These are phyloP conservation scores for Clytia hemisphaerica DNA, from an alignment of 30 jellyfish, hydroid and myxozoan genomes.

Conservation along the genomic window DNA sequence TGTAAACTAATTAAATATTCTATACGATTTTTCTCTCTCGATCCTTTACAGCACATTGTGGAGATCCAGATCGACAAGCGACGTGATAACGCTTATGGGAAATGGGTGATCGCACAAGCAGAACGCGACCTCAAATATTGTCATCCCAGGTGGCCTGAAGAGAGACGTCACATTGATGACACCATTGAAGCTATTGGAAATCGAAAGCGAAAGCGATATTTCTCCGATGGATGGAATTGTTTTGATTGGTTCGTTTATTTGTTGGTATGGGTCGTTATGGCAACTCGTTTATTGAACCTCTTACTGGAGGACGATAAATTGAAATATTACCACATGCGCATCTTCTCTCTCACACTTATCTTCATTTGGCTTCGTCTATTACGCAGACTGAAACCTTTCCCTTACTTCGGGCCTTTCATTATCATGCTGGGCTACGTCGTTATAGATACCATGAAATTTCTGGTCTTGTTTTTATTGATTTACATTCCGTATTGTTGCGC, in stretches of 20 bases:
- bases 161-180: constrained; percentile 46
- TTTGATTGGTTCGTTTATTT: constrained; percentile 77
- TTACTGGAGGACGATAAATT: constrained; percentile 37
- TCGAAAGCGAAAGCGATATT: constrained; percentile 8
- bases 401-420: constrained; percentile 88
- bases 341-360: constrained; percentile 67
- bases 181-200: constrained; percentile 39
- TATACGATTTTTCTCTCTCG: constrained; percentile 4
- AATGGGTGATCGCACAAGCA: constrained; percentile 56
- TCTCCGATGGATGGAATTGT: constrained; percentile 79
- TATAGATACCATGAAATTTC: constrained; percentile 76
- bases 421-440: constrained; percentile 91
- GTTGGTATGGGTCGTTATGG: constrained; percentile 52
- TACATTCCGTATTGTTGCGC: constrained; percentile 84
- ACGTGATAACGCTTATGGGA: constrained; percentile 32
- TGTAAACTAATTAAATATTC: too few species aligned
- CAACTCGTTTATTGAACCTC: constrained; percentile 47
- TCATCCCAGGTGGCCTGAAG: constrained; percentile 98
- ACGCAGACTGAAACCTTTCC: constrained; percentile 83
- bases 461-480: constrained; percentile 73
- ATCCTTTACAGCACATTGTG: constrained; percentile 61
- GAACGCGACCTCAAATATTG: constrained; percentile 75
- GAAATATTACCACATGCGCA: constrained; percentile 53
- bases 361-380: constrained; percentile 77
- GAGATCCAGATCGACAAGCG: constrained; percentile 54